These are phyloP conservation scores for Oryzias dopingdopingensis DNA, from an alignment of 2,797 vertebrate genomes.

Conservation along the genomic window DNA sequence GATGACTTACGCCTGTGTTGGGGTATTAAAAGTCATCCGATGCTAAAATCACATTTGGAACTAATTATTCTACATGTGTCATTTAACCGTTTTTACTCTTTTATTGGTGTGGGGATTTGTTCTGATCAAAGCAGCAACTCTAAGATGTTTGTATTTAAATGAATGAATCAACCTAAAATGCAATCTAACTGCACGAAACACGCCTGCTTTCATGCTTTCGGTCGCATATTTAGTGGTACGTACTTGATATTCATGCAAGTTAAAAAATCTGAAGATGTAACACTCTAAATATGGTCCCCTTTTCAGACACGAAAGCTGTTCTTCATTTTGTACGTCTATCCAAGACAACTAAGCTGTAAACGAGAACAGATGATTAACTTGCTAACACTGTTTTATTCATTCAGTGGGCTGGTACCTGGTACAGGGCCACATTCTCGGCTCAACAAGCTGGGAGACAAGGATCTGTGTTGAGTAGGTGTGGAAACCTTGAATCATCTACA, in stretches of 20 bases:
- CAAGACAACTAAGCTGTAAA: constrained; percentile 79
- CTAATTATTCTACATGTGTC: constrained; percentile 73
- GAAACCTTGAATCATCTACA: constrained; percentile 77
- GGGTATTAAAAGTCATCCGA: constrained; percentile 72
- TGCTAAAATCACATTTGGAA: constrained; percentile 58
- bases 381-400: constrained; percentile 87
- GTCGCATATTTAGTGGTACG: constrained; percentile 33
- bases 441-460: constrained; percentile 74
- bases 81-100: constrained; percentile 49
- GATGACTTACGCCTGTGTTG: constrained; percentile 64
- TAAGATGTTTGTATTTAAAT: no score
- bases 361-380: constrained; percentile 82
- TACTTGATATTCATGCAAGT: constrained; percentile 57
- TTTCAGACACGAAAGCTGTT: constrained; percentile 67
- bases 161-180: not conserved
- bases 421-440: constrained; percentile 79
- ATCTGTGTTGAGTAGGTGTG: constrained; percentile 81
- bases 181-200: constrained; percentile 3
- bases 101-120: not conserved
- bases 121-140: no score
- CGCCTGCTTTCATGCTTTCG: constrained; percentile 23
- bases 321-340: constrained; percentile 66
- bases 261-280: constrained; percentile 52
- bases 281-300: constrained; percentile 64
- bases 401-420: constrained; percentile 80